Evolutionary conservation across 2,113 vertebrate genomes (phyloP).

Genomic region (Guaruba guarouba): DNA sequence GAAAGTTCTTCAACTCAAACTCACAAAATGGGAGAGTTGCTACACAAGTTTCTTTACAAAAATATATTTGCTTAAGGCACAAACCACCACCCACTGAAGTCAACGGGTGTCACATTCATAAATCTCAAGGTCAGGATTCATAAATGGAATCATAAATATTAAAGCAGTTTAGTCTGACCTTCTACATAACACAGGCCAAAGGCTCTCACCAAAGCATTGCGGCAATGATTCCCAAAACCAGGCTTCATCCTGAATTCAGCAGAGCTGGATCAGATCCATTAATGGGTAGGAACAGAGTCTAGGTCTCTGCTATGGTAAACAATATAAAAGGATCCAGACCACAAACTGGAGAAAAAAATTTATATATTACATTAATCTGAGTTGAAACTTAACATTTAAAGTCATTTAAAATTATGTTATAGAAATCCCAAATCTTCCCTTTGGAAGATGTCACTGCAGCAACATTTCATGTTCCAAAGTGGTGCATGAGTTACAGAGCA

Average conservation of each 20-base stretch:
- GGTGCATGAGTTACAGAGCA: accelerated
- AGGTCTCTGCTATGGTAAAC: background rate
- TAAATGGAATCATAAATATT: slow-evolving; percentile 45
- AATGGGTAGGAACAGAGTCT: background rate
- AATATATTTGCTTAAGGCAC: slow-evolving; percentile 42
- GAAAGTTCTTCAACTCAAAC: slow-evolving; percentile 12
- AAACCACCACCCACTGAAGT: slow-evolving; percentile 35
- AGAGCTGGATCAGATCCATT: background rate
- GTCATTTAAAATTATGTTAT: background rate
- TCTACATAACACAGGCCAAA: background rate
- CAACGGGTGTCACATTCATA: background rate
- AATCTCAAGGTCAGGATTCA: slow-evolving; percentile 24
- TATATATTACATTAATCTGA: background rate
- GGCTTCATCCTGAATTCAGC: background rate
- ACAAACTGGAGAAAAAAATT: background rate
- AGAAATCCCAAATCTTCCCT: background rate
- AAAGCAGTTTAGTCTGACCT: slow-evolving; percentile 16
- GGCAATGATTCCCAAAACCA: background rate
- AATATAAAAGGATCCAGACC: background rate
- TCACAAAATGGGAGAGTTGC: background rate
- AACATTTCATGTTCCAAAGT: background rate
- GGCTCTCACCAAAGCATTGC: background rate
- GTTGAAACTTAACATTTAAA: background rate
- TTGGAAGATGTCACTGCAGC: background rate
- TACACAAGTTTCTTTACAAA: slow-evolving; percentile 20